These are phyloP conservation scores for Epirrhoe alternata DNA, from an alignment of 2,888 invertebrate species.

Conservation along the genomic window DNA sequence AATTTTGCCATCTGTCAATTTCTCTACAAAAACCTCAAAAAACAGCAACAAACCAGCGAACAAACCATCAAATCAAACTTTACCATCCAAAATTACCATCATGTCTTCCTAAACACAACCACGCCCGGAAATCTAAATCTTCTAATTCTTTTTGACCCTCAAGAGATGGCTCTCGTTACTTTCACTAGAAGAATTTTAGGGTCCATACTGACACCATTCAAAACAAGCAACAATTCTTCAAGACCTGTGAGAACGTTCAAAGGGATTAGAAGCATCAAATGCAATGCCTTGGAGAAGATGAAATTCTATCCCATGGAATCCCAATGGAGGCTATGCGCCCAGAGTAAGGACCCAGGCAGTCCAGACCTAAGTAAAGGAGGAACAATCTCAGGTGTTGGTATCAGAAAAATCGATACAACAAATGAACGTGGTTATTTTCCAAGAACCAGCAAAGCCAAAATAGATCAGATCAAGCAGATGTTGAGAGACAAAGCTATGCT, in stretches of 20 bases:
- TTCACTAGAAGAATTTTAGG: background rate
- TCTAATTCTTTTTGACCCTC: background rate
- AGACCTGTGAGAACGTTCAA: background rate
- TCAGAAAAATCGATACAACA: background rate
- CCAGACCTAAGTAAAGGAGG: background rate
- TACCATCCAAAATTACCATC: background rate
- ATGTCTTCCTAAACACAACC: background rate
- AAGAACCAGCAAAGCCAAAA: background rate
- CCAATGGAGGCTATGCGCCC: background rate
- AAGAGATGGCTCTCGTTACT: background rate
- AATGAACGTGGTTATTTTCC: no score
- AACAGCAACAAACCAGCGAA: no score
- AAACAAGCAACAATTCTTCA: background rate
- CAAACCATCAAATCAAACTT: background rate
- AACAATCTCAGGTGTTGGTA: background rate
- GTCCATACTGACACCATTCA: background rate
- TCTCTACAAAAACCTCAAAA: no score
- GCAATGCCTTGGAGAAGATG: background rate
- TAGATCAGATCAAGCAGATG: background rate
- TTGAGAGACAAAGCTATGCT: background rate
- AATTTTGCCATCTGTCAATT: no score
- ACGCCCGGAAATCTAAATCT: background rate
- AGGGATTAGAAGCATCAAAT: background rate
- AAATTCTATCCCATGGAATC: background rate
- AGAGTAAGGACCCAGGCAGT: background rate